These are phyloP conservation scores for Azorinus chamasolen DNA, from an alignment of 2,888 invertebrate species.

Conservation along the genomic window DNA sequence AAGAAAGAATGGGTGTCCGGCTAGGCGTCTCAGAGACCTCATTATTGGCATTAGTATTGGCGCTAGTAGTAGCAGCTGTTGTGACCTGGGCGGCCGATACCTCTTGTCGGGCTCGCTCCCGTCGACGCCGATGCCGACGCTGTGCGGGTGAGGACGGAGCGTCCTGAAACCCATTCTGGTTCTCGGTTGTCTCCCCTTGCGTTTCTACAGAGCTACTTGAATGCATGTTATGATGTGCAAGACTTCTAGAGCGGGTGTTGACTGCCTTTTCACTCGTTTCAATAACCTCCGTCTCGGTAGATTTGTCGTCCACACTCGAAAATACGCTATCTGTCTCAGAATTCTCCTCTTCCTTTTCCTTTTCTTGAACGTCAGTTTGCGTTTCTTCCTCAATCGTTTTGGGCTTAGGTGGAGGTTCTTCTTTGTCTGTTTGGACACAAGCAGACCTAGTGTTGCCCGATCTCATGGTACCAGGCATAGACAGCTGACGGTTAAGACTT, in stretches of 20 bases:
- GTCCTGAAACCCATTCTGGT: slow-evolving; percentile 56
- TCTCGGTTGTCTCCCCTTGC: slow-evolving; percentile 56
- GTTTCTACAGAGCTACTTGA: slow-evolving; percentile 52
- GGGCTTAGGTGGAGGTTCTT: slow-evolving; percentile 66
- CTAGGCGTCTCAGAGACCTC: slow-evolving; percentile 52
- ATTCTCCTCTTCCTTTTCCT: slow-evolving; percentile 32
- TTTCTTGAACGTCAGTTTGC: slow-evolving; percentile 68
- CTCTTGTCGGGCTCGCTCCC: slow-evolving; percentile 74
- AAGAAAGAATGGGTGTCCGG: slow-evolving; percentile 71
- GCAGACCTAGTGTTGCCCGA: slow-evolving; percentile 57
- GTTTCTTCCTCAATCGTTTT: slow-evolving; percentile 52
- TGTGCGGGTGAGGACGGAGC: slow-evolving; percentile 58
- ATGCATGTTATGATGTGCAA: slow-evolving; percentile 67
- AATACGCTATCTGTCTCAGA: slow-evolving; percentile 61
- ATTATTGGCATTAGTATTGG: slow-evolving; percentile 53
- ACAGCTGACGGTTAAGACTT: slow-evolving; percentile 59
- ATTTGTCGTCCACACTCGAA: slow-evolving; percentile 70
- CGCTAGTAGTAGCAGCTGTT: background rate
- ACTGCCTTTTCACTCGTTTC: slow-evolving; percentile 83
- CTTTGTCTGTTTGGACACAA: slow-evolving; percentile 67
- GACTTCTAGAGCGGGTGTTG: slow-evolving; percentile 79
- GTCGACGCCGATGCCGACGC: slow-evolving; percentile 73
- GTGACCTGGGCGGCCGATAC: slow-evolving; percentile 77
- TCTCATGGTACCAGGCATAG: slow-evolving; percentile 57
- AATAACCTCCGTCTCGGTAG: slow-evolving; percentile 75